Conservation (phyloP, 2,888 invertebrate genomes). For the Drosophila basisetae region DNA sequence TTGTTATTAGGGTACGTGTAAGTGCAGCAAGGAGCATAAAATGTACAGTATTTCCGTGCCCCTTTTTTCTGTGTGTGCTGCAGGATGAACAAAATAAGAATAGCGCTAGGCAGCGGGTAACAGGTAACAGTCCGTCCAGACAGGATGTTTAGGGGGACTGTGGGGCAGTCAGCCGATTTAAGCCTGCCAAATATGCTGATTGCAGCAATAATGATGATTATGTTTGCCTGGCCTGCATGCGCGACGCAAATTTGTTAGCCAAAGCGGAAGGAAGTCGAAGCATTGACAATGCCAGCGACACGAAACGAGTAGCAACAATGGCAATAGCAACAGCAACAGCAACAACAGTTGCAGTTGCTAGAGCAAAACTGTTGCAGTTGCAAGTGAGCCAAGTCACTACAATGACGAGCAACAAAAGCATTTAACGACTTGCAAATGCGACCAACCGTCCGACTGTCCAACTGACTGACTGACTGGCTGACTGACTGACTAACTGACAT, state of each 20-base stretch:
- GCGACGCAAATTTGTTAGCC: conserved; percentile 79
- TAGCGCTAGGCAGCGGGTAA: conserved; percentile 1
- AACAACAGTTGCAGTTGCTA: conserved; percentile 40
- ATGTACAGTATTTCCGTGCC: conserved; percentile 67
- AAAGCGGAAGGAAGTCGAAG: conserved; percentile 77
- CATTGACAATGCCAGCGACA: conserved; percentile 80
- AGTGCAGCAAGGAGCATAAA: conserved; percentile 43
- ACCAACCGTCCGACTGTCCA: conserved; percentile 20
- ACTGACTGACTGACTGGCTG: conserved; percentile 19
- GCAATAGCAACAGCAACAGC: conserved; percentile 34
- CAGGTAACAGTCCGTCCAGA: conserved; percentile 8
- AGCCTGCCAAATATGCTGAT: conserved; percentile 78
- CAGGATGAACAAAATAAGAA: conserved; percentile 50
- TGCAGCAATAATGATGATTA: conserved; percentile 79
- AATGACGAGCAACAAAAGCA: conserved; percentile 69
- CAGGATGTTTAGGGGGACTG: background rate
- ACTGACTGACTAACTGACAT: conserved; percentile 40
- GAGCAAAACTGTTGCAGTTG: conserved; percentile 39
- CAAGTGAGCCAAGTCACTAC: conserved; percentile 33
- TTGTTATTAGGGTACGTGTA: background rate
- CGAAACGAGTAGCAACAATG: conserved; percentile 58
- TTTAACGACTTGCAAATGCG: conserved; percentile 79
- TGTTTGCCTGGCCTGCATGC: conserved; percentile 76
- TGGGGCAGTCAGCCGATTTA: conserved; percentile 24
- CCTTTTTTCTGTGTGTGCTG: conserved; percentile 22